Evolutionary conservation across 2,113 vertebrate species (phyloP).

Genomic region (Sceloporus undulatus): DNA sequence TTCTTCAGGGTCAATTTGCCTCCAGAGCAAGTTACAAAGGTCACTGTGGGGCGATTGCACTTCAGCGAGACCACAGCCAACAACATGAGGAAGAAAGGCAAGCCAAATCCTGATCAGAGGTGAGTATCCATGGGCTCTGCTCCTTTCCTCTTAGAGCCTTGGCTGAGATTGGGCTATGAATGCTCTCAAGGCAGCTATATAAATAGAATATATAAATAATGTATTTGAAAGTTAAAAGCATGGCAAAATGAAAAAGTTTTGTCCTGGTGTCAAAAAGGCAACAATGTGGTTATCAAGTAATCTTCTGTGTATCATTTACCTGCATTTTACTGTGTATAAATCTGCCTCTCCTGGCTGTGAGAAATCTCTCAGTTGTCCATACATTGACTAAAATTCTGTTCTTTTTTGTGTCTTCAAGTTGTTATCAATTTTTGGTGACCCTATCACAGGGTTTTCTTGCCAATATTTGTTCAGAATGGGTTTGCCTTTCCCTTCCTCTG

Average conservation of each 20-base stretch:
- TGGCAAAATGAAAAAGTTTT: background rate
- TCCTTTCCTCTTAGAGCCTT: accelerated
- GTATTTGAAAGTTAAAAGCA: background rate
- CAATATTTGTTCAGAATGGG: no score
- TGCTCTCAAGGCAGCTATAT: background rate
- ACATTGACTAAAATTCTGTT: no score
- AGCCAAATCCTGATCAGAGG: slow-evolving; percentile 99
- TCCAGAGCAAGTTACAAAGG: slow-evolving; percentile 97
- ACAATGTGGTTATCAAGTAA: background rate
- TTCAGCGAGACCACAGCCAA: slow-evolving; percentile 99
- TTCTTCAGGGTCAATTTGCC: slow-evolving; percentile 90
- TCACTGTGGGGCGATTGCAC: slow-evolving; percentile 95
- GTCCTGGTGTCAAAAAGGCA: background rate
- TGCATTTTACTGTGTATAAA: background rate
- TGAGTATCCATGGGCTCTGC: slow-evolving; percentile 47
- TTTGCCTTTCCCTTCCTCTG: no score
- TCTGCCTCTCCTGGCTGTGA: background rate
- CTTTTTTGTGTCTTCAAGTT: no score
- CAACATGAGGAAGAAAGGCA: slow-evolving; percentile 99
- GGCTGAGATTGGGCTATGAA: background rate
- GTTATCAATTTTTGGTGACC: no score
- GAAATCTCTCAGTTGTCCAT: no score
- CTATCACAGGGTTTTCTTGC: no score
- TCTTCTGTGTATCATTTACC: background rate
- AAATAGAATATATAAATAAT: background rate